Evolutionary conservation across 2,797 vertebrate genomes (phyloP).

Genomic region (Microctenopoma steveboyesi): DNA sequence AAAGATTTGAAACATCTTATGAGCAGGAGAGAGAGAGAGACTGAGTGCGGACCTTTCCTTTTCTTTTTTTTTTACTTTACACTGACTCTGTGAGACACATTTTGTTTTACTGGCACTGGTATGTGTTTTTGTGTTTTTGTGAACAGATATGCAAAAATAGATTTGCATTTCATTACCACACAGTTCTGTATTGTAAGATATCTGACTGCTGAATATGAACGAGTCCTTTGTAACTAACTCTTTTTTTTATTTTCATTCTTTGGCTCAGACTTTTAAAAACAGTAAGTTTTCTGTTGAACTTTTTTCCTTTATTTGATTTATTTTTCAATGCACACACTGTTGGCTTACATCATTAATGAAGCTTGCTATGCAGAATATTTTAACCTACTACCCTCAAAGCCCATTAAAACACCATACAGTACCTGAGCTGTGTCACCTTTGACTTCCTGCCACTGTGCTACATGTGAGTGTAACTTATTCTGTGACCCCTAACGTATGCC

Average conservation of each 20-base stretch:
- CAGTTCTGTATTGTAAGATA: background rate
- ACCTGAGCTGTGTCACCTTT: constrained; percentile 45
- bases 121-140: constrained; percentile 24
- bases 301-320: constrained; percentile 20
- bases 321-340: constrained; percentile 32
- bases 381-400: constrained; percentile 21
- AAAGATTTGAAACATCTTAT: constrained; percentile 44
- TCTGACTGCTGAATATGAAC: constrained; percentile 36
- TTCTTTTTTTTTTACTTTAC: constrained; percentile 32
- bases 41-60: constrained; percentile 37
- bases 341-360: constrained; percentile 10
- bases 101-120: background rate
- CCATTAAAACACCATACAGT: constrained; percentile 26
- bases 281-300: constrained; percentile 67
- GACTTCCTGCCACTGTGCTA: constrained; percentile 47
- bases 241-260: constrained; percentile 48
- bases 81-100: constrained; percentile 32
- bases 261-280: constrained; percentile 75
- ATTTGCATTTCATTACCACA: constrained; percentile 20
- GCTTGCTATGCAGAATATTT: constrained; percentile 37
- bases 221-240: constrained; percentile 60
- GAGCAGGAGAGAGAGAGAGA: constrained; percentile 2
- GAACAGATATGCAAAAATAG: constrained; percentile 14
- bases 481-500: constrained; percentile 23
- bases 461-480: constrained; percentile 56